These are phyloP conservation scores for Pseudorectes ferrugineus DNA, from an alignment of 2,113 vertebrate genomes.

Conservation along the genomic window DNA sequence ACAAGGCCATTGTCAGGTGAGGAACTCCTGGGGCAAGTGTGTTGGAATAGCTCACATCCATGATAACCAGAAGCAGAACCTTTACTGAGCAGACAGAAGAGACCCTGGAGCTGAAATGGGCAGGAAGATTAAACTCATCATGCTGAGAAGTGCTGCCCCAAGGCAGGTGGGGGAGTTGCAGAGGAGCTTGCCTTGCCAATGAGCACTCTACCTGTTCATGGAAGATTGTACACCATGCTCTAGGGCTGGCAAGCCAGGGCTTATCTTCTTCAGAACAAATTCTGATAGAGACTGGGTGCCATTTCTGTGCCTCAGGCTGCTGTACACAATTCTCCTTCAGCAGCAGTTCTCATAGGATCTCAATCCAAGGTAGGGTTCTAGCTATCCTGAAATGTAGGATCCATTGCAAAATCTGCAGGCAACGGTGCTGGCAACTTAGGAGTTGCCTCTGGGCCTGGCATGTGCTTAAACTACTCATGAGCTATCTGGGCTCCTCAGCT, in stretches of 20 bases:
- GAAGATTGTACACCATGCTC: background rate
- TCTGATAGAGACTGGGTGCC: background rate
- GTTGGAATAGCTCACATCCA: background rate
- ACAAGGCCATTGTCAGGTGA: background rate
- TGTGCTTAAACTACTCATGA: constrained; percentile 25
- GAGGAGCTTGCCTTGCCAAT: background rate
- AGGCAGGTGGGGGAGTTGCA: background rate
- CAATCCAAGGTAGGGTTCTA: background rate
- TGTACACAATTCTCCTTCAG: background rate
- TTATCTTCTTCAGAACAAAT: constrained; percentile 17
- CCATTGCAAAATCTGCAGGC: constrained; percentile 49
- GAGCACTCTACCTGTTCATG: background rate
- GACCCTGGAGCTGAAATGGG: background rate
- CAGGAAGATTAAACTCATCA: background rate
- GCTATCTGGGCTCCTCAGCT: constrained; percentile 20
- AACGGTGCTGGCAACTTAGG: background rate
- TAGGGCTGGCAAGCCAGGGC: constrained; percentile 37
- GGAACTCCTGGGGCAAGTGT: background rate
- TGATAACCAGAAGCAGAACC: background rate
- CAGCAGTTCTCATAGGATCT: background rate
- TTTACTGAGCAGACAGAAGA: background rate
- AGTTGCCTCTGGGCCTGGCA: constrained; percentile 56
- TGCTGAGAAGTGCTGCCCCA: background rate
- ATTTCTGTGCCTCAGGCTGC: background rate
- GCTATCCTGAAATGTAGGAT: background rate